phyloP scores from a whole-genome alignment of 2,113 vertebrate genomes.

The Caloenas nicobarica region DNA sequence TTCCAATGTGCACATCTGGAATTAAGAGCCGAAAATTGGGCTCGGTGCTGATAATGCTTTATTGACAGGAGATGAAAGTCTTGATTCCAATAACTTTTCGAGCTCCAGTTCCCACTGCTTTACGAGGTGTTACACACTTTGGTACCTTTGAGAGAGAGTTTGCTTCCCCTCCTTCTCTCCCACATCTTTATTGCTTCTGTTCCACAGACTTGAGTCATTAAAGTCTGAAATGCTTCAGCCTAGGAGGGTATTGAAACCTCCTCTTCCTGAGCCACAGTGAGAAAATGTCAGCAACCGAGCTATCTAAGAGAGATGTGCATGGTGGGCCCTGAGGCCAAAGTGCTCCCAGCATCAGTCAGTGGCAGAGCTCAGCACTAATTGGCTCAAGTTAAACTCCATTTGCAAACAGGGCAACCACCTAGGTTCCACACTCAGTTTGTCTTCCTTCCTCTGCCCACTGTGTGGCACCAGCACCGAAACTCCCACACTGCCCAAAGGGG shows the following conservation, averaged over 20 bases:
- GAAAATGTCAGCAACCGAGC: not conserved
- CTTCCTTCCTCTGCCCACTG: not conserved
- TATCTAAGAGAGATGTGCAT: not conserved
- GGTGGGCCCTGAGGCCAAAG: not conserved
- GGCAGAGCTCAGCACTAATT: not conserved
- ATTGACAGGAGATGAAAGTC: constrained; percentile 79
- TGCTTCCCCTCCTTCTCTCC: constrained; percentile 59
- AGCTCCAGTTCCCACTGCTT: constrained; percentile 64
- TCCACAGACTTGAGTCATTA: constrained; percentile 58
- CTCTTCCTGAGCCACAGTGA: not conserved
- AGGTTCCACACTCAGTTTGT: accelerated
- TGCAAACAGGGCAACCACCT: not conserved
- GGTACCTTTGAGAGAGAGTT: constrained; percentile 64
- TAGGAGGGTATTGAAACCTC: not conserved
- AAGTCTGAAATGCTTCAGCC: constrained; percentile 32
- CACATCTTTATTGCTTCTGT: constrained; percentile 64
- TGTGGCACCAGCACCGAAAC: not conserved
- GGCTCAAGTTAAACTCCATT: not conserved
- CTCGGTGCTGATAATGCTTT: constrained; percentile 68
- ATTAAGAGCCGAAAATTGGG: constrained; percentile 58
- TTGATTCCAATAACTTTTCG: constrained; percentile 64
- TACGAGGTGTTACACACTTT: constrained; percentile 76
- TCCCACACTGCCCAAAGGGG: accelerated
- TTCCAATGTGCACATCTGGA: constrained; percentile 68
- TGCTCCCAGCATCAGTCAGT: not conserved